phyloP scores from a whole-genome alignment of 2,797 vertebrate species.

The Furcifer pardalis region DNA sequence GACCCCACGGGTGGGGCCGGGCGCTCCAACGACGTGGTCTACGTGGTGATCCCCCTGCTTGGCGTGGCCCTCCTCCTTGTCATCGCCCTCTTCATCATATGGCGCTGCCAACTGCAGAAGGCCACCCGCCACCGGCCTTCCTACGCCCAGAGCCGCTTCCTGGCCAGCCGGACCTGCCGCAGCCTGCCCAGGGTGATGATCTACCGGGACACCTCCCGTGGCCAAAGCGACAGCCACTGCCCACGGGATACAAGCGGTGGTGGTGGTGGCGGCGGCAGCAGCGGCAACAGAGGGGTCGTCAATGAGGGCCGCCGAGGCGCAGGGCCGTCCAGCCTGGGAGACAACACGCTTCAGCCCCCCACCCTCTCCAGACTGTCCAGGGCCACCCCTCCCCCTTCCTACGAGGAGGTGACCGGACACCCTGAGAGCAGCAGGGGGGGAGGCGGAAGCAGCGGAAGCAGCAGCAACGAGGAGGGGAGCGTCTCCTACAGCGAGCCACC shows the following conservation, averaged over 20 bases:
- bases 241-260: slow-evolving; percentile 51
- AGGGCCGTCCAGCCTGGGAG: slow-evolving; percentile 53
- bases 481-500: slow-evolving; percentile 84
- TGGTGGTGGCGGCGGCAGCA: slow-evolving; percentile 49
- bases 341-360: slow-evolving; percentile 76
- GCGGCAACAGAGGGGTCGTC: slow-evolving; percentile 50
- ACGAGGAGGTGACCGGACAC: slow-evolving; percentile 88
- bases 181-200: slow-evolving; percentile 86
- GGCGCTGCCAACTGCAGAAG: slow-evolving; percentile 91
- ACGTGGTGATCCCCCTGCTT: slow-evolving; percentile 87
- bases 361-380: slow-evolving; percentile 83
- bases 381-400: slow-evolving; percentile 87
- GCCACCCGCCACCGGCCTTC: slow-evolving; percentile 84
- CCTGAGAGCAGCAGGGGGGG: slow-evolving; percentile 80
- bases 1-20: slow-evolving; percentile 74
- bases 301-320: slow-evolving; percentile 56
- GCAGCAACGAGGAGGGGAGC: slow-evolving; percentile 82
- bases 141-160: slow-evolving; percentile 86
- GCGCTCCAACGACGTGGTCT: slow-evolving; percentile 83
- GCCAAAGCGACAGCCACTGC: slow-evolving; percentile 71
- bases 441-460: slow-evolving; percentile 80
- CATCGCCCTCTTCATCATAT: slow-evolving; percentile 89
- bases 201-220: slow-evolving; percentile 77
- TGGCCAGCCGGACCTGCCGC: slow-evolving; percentile 80
- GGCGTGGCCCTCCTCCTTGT: slow-evolving; percentile 87